Base-by-base conservation (phyloP, 2,113 vertebrate species). In the Sprattus sprattus region DNA sequence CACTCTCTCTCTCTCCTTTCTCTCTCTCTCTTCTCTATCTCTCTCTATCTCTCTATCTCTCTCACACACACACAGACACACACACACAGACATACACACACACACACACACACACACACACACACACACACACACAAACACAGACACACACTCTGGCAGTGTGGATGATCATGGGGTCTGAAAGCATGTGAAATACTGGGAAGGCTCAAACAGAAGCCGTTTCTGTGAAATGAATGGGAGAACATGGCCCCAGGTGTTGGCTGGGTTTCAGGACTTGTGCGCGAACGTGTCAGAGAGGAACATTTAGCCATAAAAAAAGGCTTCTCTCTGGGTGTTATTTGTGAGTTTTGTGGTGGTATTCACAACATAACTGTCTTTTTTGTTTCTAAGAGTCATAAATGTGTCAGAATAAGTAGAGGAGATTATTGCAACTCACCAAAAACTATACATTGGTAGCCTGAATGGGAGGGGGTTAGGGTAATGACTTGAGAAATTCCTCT, bases 81-180 rank as follows among this genome's bases (percentile, higher is more conserved):
- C 11, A 9, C 11, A 11, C 8, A 52, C 50, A 52, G 20, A 22
- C 20, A 60, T 20, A 60, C 18, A 60, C 54, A 52, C 15, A 52
- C 9, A 52, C 50, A 52, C 50, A 52, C 50, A 52, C 11, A 9
- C 11, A 11, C 8, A 52, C 50, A 52, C 54, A 22, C 20, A 60
- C 54, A 60, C 18, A 60, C 54, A 60, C 52, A 57, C 15, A 60
- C 54, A 60, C 54, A 60, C 54, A 60, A 20, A 60, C 67, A 80
- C 50, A 57, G 20, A 60, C 54, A 60, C 20, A 60, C 2, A 6
- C 44, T 22, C 46, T n/a, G 44, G 18, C 10, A 54, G 84, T 80
- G 47, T 52, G 85, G 60, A 54, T 47, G 67, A 86, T 83, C 67
- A 83, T 81, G 84, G 54, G 84, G 57, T 82, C 28, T 57, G 46